These are phyloP conservation scores for Coregonus ussuriensis DNA, from an alignment of 2,797 vertebrate species.

Conservation along the genomic window DNA sequence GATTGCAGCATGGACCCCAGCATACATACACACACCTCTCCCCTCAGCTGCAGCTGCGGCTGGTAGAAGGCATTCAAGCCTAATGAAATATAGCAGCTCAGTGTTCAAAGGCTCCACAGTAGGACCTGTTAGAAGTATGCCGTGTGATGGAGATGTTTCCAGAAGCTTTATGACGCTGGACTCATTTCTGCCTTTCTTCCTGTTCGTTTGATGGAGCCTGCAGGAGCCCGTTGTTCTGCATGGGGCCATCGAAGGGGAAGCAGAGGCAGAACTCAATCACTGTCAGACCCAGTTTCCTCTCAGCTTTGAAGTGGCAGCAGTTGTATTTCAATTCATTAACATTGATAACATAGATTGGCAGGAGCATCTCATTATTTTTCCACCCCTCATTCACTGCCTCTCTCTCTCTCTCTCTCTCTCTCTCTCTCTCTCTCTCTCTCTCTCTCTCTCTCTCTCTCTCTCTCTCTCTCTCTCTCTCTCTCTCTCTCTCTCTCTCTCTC, in stretches of 20 bases:
- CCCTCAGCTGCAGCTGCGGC: constrained; percentile 48
- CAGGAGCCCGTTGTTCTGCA: constrained; percentile 42
- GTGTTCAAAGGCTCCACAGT: constrained; percentile 74
- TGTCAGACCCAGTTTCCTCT: constrained; percentile 5
- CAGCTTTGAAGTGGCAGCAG: constrained; percentile 10
- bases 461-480: constrained; percentile 50
- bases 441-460: constrained; percentile 6
- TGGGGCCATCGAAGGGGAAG: constrained; percentile 44
- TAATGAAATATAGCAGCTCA: constrained; percentile 73
- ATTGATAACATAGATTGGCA: constrained; percentile 45
- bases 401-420: constrained; percentile 62
- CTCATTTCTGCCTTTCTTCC: constrained; percentile 56
- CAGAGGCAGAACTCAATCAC: constrained; percentile 34
- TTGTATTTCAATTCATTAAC: constrained; percentile 29
- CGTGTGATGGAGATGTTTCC: constrained; percentile 71
- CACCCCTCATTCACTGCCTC: constrained; percentile 49
- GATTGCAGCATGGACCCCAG: constrained; percentile 17
- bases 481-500: constrained; percentile 35
- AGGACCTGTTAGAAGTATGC: constrained; percentile 58
- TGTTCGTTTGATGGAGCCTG: constrained; percentile 61
- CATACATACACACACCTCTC: constrained; percentile 8
- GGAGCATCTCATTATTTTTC: constrained; percentile 59
- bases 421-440: not conserved
- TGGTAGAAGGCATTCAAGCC: constrained; percentile 56
- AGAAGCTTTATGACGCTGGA: constrained; percentile 65